Evolutionary conservation across 2,113 vertebrate species (phyloP), one percentile per base, ranked within the genome.

Genomic region (Genyomyrus donnyi): DNA sequence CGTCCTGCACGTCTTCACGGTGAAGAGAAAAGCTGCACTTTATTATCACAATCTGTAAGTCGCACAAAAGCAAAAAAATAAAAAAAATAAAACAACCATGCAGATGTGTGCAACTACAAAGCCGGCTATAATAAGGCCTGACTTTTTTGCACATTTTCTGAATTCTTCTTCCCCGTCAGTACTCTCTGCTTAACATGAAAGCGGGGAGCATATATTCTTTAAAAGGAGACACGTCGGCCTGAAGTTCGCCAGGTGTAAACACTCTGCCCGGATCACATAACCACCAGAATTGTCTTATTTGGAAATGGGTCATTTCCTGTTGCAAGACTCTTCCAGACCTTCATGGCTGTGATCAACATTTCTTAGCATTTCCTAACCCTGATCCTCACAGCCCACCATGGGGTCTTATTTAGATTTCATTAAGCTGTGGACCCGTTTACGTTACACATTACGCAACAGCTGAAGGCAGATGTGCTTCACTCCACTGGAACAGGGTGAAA

Each of bases 21-120:
- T 53, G 31, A 58, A 45, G 80, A 48, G 50, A 13, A 24, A 84
- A 89, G 53, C 35, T 85, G 89, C 35, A 85, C 77, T 85, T 58
- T 48, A 89, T 89, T 48, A 85, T n/a, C 42, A 48, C 42, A 56
- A 46, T 89, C 77, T 56, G 52, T 85, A 27, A 62, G 53, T 85
- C 13, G 17, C 77, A 42, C 8, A 24, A 19, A 85, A 27, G 46
- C 31, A 9, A 24, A 24, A 53, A 80, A 70, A 35, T 39, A 39
- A n/a, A 24, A n/a, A 24, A 42, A 77, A 74, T 24, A 56, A 85
- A 62, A 85, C 50, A 56, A 3, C 52, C 7, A 3, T 35, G 50
- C 89, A 89, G 50, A 89, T 89, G 80, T 85, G 80, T 42, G 46
- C 6, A 4, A 46, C 80, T 85, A 50, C 56, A 56, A 17, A 53